These are phyloP conservation scores for Acleris emargana DNA, from an alignment of 2,888 invertebrate species.

Conservation along the genomic window DNA sequence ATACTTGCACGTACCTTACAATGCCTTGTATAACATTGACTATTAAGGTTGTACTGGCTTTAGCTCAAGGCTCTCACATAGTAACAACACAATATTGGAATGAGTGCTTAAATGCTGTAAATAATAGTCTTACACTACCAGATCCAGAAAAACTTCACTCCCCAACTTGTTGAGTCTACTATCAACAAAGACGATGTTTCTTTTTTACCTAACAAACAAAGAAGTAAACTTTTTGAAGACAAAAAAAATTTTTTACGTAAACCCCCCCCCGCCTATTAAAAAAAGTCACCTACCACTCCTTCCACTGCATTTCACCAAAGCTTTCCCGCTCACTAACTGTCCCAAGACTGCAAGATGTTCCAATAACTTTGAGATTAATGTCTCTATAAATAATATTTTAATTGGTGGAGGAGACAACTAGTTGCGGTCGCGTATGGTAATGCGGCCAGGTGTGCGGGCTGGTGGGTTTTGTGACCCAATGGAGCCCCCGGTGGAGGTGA, in stretches of 20 bases:
- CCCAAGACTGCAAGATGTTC: background rate
- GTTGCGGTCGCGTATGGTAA: conserved; percentile 15
- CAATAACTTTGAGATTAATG: background rate
- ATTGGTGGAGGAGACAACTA: background rate
- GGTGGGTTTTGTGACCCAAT: conserved; percentile 27
- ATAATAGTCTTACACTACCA: conserved; percentile 75
- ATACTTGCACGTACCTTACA: conserved; percentile 86
- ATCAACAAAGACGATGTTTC: conserved; percentile 83
- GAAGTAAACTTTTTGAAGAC: conserved; percentile 85
- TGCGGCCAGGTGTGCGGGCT: conserved; percentile 19
- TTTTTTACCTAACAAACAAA: conserved; percentile 80
- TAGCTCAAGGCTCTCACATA: conserved; percentile 88
- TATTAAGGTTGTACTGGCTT: conserved; percentile 89
- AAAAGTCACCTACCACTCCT: too few relatives aligned
- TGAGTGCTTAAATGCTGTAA: conserved; percentile 77
- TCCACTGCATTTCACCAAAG: too few relatives aligned
- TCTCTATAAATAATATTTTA: background rate
- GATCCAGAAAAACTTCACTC: conserved; percentile 82
- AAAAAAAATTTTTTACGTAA: conserved; percentile 73
- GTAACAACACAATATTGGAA: conserved; percentile 88
- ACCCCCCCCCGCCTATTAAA: too few relatives aligned
- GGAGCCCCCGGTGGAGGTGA: conserved; percentile 13
- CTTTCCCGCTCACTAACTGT: too few relatives aligned
- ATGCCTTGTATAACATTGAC: conserved; percentile 88
- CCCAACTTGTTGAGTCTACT: conserved; percentile 85